Evolutionary conservation across 37 sponge, comb jelly and placozoan genomes (phyloP).

Genomic region (Hexactinellida sp.): DNA sequence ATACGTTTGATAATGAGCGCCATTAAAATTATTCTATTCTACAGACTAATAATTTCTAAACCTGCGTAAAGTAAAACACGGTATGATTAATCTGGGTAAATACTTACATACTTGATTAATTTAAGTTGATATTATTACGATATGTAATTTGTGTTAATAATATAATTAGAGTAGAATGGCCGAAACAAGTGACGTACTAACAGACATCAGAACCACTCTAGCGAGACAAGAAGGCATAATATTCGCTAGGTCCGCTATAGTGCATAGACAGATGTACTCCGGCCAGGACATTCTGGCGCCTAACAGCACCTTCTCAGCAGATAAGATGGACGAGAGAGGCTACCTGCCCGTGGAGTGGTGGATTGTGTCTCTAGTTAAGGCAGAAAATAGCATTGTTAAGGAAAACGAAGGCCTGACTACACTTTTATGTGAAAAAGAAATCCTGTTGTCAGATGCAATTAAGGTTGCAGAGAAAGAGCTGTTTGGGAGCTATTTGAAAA

Average conservation of each 20-base stretch:
- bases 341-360: slow-evolving; percentile 82
- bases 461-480: slow-evolving; percentile 37
- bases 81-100: no score
- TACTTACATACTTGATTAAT: no score
- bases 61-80: no score
- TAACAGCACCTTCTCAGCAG: slow-evolving; percentile 41
- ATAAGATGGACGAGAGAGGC: slow-evolving; percentile 36
- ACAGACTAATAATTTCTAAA: no score
- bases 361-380: slow-evolving; percentile 72
- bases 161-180: no score
- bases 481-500: slow-evolving; percentile 34
- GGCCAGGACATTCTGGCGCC: slow-evolving; percentile 60
- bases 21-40: not conserved
- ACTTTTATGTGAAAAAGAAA: slow-evolving; percentile 11
- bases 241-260: slow-evolving; percentile 47
- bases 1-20: not conserved
- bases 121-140: no score
- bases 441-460: slow-evolving; percentile 33
- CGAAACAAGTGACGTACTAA: not conserved
- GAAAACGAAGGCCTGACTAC: slow-evolving; percentile 44
- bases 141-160: no score
- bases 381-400: slow-evolving; percentile 35
- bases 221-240: slow-evolving; percentile 36
- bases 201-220: slow-evolving; percentile 16
- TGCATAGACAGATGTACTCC: slow-evolving; percentile 45